phyloP scores from a whole-genome alignment of 2,888 invertebrate genomes.

The Philereme vetulata region DNA sequence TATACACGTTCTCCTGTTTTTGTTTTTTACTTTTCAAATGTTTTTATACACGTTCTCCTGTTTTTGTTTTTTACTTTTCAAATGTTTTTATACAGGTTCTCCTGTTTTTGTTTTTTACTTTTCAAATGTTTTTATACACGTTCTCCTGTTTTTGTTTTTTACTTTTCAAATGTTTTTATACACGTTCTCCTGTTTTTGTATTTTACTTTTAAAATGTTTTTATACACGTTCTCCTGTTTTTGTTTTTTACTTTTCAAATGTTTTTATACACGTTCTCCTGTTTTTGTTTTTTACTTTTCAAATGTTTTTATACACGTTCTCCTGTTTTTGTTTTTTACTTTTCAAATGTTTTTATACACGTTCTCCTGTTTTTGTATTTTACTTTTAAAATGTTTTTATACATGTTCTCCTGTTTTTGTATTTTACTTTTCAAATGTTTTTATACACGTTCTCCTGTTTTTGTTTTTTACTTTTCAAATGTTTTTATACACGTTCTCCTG shows the following conservation, averaged over 20 bases:
- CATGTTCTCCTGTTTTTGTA: no score
- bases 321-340: no score
- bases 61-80: slow-evolving; percentile 42
- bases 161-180: slow-evolving; percentile 34
- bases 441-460: slow-evolving; percentile 22
- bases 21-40: slow-evolving; percentile 40
- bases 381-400: slow-evolving; percentile 34
- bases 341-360: slow-evolving; percentile 29
- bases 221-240: slow-evolving; percentile 22
- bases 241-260: slow-evolving; percentile 40
- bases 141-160: no score
- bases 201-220: slow-evolving; percentile 39
- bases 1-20: slow-evolving; percentile 22
- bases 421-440: slow-evolving; percentile 39
- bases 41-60: slow-evolving; percentile 27
- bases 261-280: slow-evolving; percentile 27
- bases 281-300: slow-evolving; percentile 42
- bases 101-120: no score
- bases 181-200: no score
- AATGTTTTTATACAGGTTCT: slow-evolving; percentile 28
- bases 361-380: no score
- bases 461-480: slow-evolving; percentile 40
- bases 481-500: slow-evolving; percentile 27
- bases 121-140: slow-evolving; percentile 29
- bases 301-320: slow-evolving; percentile 28